Base-by-base conservation (phyloP, 37 sponge, comb jelly and placozoan species). In the Agelas oroides region DNA sequence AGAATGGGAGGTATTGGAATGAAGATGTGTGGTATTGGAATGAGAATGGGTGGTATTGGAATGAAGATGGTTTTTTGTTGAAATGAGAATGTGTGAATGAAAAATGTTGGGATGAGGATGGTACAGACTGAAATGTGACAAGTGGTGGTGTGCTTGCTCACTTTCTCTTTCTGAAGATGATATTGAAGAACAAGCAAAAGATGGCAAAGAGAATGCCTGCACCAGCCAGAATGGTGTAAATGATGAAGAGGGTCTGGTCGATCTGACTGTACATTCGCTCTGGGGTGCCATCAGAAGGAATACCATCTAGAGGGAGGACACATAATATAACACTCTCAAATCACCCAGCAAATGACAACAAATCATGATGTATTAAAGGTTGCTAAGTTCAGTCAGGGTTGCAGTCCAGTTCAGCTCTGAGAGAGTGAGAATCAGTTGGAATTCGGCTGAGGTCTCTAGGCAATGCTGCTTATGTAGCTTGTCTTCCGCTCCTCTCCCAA, bases 121-220 rank as follows among this genome's bases (percentile, higher is more conserved):
- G 46, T 46, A 3, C 8, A 3, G n/a, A n/a, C 8, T 46, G 46
- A 46, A 46, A 46, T 46, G 46, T 12, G 46, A 46, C 46, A 46
- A 46, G 8, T 46, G 46, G 46, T 46, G 46, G 8, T 46, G 46
- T 8, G 46, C 32, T 20, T 19, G 70, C 75, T 78, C 63, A 89
- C 89, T 83, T 83, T 77, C 66, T 83, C 11, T 83, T 77, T 76
- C 89, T 76, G 75, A 83, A 89, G 17, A 78, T 73, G 77, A 89
- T n/a, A 64, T 83, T 89, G 73, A 89, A 83, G 33, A 83, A 25
- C 6, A 71, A 27, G 62, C 77, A 89, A 57, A 83, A 63, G 25
- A 83, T 13, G 32, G 54, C 79, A 52, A 83, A 78, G 46, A 83
- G 46, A 1, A 89, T 71, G 21, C 84, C 84, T 46, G 30, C 27